These are phyloP conservation scores for Eunapius fragilis DNA, from an alignment of 37 sponge, comb jelly and placozoan genomes.

Conservation along the genomic window DNA sequence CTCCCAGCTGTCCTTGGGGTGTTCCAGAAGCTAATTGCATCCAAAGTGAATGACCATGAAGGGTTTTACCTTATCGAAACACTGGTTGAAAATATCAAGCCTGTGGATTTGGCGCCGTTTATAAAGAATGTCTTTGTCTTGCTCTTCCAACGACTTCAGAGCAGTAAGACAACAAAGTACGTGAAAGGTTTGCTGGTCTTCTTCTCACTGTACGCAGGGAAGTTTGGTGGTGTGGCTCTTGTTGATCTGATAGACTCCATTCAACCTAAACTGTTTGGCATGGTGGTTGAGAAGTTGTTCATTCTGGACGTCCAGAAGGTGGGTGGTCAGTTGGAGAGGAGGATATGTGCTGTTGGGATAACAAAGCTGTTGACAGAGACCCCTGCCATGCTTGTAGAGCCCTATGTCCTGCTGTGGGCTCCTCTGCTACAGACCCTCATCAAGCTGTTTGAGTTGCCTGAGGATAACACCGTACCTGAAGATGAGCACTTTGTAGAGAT, in stretches of 20 bases:
- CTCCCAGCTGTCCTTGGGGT: slow-evolving; percentile 75
- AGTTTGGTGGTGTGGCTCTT: slow-evolving; percentile 82
- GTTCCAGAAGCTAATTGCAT: slow-evolving; percentile 98
- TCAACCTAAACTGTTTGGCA: slow-evolving; percentile 92
- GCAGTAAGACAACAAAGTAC: slow-evolving; percentile 93
- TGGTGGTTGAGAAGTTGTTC: slow-evolving; percentile 93
- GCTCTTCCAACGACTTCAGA: slow-evolving; percentile 93
- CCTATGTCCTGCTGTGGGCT: slow-evolving; percentile 76
- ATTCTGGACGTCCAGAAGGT: slow-evolving; percentile 94
- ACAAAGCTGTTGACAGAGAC: slow-evolving; percentile 94
- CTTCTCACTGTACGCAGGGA: slow-evolving; percentile 87
- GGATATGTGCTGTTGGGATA: slow-evolving; percentile 95
- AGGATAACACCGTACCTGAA: slow-evolving; percentile 78
- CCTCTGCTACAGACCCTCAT: slow-evolving; percentile 84
- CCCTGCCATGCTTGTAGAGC: slow-evolving; percentile 82
- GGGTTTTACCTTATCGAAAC: slow-evolving; percentile 93
- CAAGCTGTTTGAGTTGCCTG: slow-evolving; percentile 89
- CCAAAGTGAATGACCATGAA: slow-evolving; percentile 93
- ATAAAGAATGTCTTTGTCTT: slow-evolving; percentile 85
- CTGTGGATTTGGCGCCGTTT: slow-evolving; percentile 40
- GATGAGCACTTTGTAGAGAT: slow-evolving; percentile 97
- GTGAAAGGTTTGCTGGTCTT: slow-evolving; percentile 93
- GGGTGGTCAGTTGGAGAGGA: slow-evolving; percentile 83
- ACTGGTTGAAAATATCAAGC: slow-evolving; percentile 77
- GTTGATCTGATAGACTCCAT: slow-evolving; percentile 85